phyloP scores from a whole-genome alignment of 92 coral and sea anemone genomes.

The Pocillopora grandis region DNA sequence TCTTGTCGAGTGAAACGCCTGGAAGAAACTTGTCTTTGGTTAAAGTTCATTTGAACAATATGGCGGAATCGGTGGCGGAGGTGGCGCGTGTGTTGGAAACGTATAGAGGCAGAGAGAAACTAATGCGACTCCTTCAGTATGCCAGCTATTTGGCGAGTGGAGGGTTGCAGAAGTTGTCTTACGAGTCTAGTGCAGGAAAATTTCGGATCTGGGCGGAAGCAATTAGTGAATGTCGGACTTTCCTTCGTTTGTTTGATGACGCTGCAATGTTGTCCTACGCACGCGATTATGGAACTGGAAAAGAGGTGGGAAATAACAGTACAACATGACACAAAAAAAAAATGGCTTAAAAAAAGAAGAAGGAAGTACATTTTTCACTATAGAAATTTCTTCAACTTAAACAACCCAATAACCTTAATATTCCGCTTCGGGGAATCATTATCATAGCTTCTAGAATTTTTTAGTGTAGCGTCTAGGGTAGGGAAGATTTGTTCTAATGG shows the following conservation, averaged over 20 bases:
- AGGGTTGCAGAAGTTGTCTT: conserved; percentile 43
- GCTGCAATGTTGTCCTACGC: conserved; percentile 70
- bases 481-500: no score
- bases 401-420: no score
- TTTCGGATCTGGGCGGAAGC: conserved; percentile 57
- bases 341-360: no score
- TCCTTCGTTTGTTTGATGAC: conserved; percentile 84
- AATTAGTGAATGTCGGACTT: conserved; percentile 71
- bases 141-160: conserved; percentile 66
- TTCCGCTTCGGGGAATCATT: no score
- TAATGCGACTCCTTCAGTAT: conserved; percentile 69
- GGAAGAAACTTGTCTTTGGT: conserved; percentile 5
- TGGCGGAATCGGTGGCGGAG: conserved; percentile 44
- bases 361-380: neutral
- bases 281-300: conserved; percentile 67
- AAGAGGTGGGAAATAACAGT: conserved; percentile 48
- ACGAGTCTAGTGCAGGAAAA: conserved; percentile 43
- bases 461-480: no score
- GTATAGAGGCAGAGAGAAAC: conserved; percentile 81
- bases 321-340: neutral
- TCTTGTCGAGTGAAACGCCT: conserved; percentile 33
- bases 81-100: conserved; percentile 62
- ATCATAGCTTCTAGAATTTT: no score
- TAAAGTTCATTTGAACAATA: conserved; percentile 13
- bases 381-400: neutral